phyloP scores from a whole-genome alignment of 2,888 invertebrate genomes.

The Andrena dorsata region DNA sequence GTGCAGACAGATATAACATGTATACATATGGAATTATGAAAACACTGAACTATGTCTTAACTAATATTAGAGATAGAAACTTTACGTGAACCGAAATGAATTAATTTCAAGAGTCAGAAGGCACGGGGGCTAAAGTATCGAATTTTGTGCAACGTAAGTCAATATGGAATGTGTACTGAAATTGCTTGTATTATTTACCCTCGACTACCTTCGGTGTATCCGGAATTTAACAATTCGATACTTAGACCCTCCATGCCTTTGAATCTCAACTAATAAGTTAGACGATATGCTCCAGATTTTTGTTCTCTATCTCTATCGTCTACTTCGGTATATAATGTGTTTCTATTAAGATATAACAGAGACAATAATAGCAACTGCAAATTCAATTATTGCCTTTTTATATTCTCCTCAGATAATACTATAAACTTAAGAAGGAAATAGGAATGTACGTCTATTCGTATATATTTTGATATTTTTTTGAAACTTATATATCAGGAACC shows the following conservation, averaged over 20 bases:
- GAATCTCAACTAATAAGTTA: constrained; percentile 21
- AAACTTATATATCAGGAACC: background rate
- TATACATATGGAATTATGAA: constrained; percentile 22
- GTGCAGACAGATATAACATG: constrained; percentile 21
- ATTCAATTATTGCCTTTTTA: constrained; percentile 7
- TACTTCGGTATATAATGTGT: constrained; percentile 9
- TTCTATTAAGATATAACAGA: constrained; percentile 19
- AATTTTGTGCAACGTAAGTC: constrained; percentile 8
- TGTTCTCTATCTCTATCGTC: constrained; percentile 1
- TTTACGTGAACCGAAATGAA: constrained; percentile 24
- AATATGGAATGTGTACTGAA: constrained; percentile 3
- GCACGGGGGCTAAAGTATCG: constrained; percentile 11
- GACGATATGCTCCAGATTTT: constrained; percentile 19
- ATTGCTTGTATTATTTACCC: constrained; percentile 12
- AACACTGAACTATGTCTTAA: constrained; percentile 13
- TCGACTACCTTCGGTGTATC: constrained; percentile 5
- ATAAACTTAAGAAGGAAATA: background rate
- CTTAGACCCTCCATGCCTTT: constrained; percentile 9
- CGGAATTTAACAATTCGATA: constrained; percentile 23
- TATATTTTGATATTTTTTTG: constrained; percentile 2
- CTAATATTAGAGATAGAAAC: constrained; percentile 42
- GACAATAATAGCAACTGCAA: constrained; percentile 36
- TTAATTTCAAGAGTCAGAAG: constrained; percentile 10
- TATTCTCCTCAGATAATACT: background rate
- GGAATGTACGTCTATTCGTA: background rate